Percentiles rank a stretch among this genome's conserved stretches.
phyloP scores from a whole-genome alignment of 2,888 invertebrate genomes.

The Hyalella azteca region DNA sequence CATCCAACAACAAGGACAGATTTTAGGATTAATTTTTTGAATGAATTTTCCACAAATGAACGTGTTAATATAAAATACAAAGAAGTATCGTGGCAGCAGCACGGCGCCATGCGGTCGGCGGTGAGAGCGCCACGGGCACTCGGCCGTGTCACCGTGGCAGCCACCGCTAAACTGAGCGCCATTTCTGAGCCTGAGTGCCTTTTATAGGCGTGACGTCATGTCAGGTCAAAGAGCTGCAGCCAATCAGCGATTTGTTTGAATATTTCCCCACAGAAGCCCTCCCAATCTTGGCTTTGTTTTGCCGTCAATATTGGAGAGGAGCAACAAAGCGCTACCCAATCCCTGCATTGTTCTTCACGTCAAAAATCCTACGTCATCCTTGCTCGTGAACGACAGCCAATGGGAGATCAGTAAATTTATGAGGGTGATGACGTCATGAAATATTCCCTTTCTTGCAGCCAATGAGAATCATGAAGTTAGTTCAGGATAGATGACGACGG shows the following conservation, averaged over 20 bases:
- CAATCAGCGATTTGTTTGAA: conserved; percentile 2
- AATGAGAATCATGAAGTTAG: neutral
- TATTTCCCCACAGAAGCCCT: neutral
- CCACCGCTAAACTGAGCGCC: conserved; percentile 27
- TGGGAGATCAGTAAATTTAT: neutral
- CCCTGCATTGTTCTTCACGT: conserved; percentile 55
- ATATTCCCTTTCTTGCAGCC: neutral
- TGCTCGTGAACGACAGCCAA: neutral
- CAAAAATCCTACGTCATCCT: neutral
- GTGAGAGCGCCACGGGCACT: neutral
- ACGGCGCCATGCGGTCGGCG: neutral
- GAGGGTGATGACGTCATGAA: neutral
- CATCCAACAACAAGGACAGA: no score
- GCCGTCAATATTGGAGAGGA: conserved; percentile 42
- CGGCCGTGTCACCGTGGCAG: neutral
- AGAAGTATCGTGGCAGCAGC: neutral
- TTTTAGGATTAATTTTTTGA: no score
- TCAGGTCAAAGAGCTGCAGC: neutral
- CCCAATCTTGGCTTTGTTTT: conserved; percentile 30
- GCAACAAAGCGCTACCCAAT: conserved; percentile 58
- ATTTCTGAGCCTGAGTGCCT: neutral
- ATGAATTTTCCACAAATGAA: no score
- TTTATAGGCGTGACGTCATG: conserved; percentile 30
- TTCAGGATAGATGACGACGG: neutral
- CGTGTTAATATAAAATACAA: no score